Conservation (phyloP, 2,888 invertebrate species). For the Cactoblastis cactorum region DNA sequence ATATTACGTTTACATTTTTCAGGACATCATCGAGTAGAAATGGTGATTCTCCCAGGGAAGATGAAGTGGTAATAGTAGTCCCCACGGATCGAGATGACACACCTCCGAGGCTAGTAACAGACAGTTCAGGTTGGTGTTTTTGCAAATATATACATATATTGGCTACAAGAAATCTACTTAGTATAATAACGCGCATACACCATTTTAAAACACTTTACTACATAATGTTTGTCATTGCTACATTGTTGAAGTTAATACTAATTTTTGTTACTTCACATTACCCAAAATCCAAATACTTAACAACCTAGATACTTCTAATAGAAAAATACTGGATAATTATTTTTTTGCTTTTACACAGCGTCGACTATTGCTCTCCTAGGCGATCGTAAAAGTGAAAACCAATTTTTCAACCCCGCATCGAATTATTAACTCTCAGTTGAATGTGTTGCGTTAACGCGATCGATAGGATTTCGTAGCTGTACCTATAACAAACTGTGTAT, state of each 20-base stretch:
- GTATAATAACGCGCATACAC: no score
- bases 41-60: constrained; percentile 64
- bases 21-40: constrained; percentile 66
- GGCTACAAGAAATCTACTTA: no score
- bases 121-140: constrained; percentile 81
- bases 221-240: no score
- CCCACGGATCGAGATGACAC: constrained; percentile 72
- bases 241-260: no score
- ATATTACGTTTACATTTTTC: constrained; percentile 29
- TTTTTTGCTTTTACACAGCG: background rate
- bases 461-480: constrained; percentile 5
- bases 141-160: background rate
- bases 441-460: constrained; percentile 4
- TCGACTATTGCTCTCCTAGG: background rate
- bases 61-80: constrained; percentile 71
- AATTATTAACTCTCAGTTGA: constrained; percentile 10
- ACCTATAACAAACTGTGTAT: background rate
- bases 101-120: constrained; percentile 79
- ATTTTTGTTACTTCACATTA: no score
- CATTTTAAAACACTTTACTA: no score
- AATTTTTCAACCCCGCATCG: constrained; percentile 1
- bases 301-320: background rate
- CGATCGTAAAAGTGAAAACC: constrained; percentile 4
- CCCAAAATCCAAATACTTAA: background rate
- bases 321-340: background rate